phyloP scores from a whole-genome alignment of 2,797 vertebrate genomes.

The Meda fulgida region DNA sequence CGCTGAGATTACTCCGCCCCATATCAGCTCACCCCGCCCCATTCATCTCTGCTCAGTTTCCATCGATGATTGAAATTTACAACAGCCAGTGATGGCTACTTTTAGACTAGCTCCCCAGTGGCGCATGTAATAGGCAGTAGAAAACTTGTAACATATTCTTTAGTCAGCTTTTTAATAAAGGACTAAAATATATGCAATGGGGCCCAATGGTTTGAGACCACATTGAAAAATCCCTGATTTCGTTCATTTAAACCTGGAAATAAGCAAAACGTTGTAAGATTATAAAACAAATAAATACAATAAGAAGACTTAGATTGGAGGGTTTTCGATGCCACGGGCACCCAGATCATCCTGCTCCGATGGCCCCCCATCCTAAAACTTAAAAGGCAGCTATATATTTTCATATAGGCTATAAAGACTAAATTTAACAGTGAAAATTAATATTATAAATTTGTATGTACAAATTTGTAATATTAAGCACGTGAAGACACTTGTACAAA shows the following conservation, averaged over 20 bases:
- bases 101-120: conserved; percentile 5
- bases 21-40: conserved; percentile 8
- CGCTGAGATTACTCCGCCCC: conserved; percentile 67
- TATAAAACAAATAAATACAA: not conserved
- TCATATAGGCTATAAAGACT: not conserved
- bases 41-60: not conserved
- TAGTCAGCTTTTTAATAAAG: conserved; percentile 10
- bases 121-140: not conserved
- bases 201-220: not conserved
- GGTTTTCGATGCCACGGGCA: not conserved
- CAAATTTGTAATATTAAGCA: too few relatives aligned
- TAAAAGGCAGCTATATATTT: not conserved
- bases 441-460: not conserved
- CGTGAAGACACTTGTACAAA: not conserved
- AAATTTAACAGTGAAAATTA: not conserved
- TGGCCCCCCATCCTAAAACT: not conserved
- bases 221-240: not conserved
- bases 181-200: not conserved
- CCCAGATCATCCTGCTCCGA: not conserved
- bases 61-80: conserved; percentile 44
- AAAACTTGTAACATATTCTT: not conserved
- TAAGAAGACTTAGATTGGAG: not conserved
- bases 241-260: not conserved
- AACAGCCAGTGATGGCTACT: conserved; percentile 18
- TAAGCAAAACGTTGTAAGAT: not conserved